A percentile compares a stretch with the other conserved stretches of the same genome.
Conservation (phyloP, 2,888 invertebrate species). For the Physocephala rufipes region DNA sequence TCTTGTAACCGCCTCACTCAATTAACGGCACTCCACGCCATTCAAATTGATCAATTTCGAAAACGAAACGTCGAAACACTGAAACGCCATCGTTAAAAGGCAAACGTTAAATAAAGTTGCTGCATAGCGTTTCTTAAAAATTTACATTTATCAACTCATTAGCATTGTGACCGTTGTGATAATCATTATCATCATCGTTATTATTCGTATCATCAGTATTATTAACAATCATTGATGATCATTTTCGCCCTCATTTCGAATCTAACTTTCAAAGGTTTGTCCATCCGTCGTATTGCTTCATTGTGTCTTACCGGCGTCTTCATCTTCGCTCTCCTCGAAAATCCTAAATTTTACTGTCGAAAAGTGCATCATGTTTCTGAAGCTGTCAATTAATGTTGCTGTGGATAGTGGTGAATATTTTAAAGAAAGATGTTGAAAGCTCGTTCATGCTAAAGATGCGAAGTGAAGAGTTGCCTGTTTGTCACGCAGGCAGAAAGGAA, state of each 20-base stretch:
- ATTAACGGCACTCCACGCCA: not conserved
- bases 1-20: too few species aligned
- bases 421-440: constrained; percentile 32
- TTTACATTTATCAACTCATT: not conserved
- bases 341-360: not conserved
- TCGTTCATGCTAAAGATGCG: constrained; percentile 31
- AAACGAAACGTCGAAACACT: not conserved
- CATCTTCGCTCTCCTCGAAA: not conserved
- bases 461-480: not conserved
- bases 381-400: constrained; percentile 38
- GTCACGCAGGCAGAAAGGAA: not conserved
- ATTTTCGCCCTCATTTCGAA: too few species aligned
- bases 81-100: too few species aligned
- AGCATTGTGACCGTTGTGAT: too few species aligned
- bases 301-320: not conserved
- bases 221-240: too few species aligned
- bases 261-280: too few species aligned
- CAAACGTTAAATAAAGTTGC: too few species aligned
- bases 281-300: too few species aligned
- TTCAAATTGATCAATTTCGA: not conserved
- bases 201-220: too few species aligned
- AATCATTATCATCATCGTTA: too few species aligned
- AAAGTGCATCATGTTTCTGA: constrained; percentile 25
- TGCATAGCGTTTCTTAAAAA: constrained; percentile 5
- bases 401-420: constrained; percentile 26